These are phyloP conservation scores for Cassiopea xamachana DNA, from an alignment of 30 jellyfish, hydroid and myxozoan genomes.

Conservation along the genomic window DNA sequence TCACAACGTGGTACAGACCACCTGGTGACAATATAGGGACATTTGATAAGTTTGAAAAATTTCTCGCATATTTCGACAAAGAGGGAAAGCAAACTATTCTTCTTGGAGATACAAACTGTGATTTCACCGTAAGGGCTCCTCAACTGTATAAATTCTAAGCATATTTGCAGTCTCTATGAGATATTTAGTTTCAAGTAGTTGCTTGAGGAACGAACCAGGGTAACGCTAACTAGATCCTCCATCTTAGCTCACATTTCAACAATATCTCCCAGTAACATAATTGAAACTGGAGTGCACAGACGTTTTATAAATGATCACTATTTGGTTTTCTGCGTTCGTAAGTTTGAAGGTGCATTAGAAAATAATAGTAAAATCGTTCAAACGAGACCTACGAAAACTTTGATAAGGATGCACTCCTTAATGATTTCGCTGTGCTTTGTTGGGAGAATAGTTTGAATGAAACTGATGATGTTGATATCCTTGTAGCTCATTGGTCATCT, in stretches of 20 bases:
- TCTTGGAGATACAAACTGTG: slow-evolving; percentile 42
- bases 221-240: slow-evolving; percentile 10
- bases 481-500: slow-evolving; percentile 14
- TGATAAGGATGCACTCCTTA: slow-evolving; percentile 18
- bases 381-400: slow-evolving; percentile 30
- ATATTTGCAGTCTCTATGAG: slow-evolving; percentile 26
- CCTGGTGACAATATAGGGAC: slow-evolving; percentile 40
- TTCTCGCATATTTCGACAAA: slow-evolving; percentile 23
- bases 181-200: slow-evolving; percentile 34
- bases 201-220: slow-evolving; percentile 50
- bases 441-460: slow-evolving; percentile 14
- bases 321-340: slow-evolving; percentile 35
- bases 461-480: background rate
- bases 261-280: slow-evolving; percentile 24
- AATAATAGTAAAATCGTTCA: slow-evolving; percentile 14
- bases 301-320: slow-evolving; percentile 32
- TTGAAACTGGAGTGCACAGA: slow-evolving; percentile 33
- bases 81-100: slow-evolving; percentile 46
- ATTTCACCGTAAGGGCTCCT: slow-evolving; percentile 6
- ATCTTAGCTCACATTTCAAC: slow-evolving; percentile 49
- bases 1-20: slow-evolving; percentile 30
- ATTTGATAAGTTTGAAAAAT: slow-evolving; percentile 54
- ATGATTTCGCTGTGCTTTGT: slow-evolving; percentile 38
- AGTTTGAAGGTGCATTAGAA: slow-evolving; percentile 30
- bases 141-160: slow-evolving; percentile 20